Evolutionary conservation across 2,888 invertebrate species (phyloP).

Genomic region (Leptopilina myrica): DNA sequence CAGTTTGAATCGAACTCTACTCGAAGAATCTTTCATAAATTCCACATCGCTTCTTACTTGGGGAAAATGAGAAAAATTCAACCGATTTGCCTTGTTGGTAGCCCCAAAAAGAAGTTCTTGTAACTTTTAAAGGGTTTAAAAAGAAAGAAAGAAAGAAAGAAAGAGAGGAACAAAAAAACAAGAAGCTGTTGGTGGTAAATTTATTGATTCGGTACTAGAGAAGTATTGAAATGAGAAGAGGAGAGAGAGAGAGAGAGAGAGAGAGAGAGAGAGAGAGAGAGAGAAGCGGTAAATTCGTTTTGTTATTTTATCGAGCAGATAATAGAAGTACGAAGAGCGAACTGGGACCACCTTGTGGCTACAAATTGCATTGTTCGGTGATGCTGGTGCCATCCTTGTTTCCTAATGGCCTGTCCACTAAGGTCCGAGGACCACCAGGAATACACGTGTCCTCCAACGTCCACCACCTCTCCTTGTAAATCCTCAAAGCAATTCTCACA

Average conservation of each 20-base stretch:
- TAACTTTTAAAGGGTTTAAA: constrained; percentile 58
- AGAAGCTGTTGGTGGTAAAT: no score
- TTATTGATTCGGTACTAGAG: no score
- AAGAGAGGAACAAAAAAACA: no score
- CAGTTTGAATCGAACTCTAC: not conserved
- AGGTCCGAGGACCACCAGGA: constrained; percentile 39
- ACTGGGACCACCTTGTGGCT: constrained; percentile 61
- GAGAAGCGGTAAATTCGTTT: no score
- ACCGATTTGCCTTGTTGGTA: constrained; percentile 58
- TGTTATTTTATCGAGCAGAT: no score
- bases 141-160: no score
- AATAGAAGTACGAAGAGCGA: constrained; percentile 44
- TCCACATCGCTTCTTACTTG: not conserved
- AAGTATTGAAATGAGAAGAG: no score
- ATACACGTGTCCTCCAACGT: constrained; percentile 36
- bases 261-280: no score
- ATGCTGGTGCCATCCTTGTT: constrained; percentile 60
- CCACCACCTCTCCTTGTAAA: constrained; percentile 30
- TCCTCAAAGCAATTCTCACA: constrained; percentile 33
- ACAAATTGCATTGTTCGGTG: constrained; percentile 72
- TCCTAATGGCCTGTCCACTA: constrained; percentile 60
- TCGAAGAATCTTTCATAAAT: constrained; percentile 27
- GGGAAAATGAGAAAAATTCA: constrained; percentile 57
- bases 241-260: no score
- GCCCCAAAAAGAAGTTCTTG: constrained; percentile 57